Conservation (phyloP, 2,113 vertebrate species). For the Urocynchramus pylzowi region DNA sequence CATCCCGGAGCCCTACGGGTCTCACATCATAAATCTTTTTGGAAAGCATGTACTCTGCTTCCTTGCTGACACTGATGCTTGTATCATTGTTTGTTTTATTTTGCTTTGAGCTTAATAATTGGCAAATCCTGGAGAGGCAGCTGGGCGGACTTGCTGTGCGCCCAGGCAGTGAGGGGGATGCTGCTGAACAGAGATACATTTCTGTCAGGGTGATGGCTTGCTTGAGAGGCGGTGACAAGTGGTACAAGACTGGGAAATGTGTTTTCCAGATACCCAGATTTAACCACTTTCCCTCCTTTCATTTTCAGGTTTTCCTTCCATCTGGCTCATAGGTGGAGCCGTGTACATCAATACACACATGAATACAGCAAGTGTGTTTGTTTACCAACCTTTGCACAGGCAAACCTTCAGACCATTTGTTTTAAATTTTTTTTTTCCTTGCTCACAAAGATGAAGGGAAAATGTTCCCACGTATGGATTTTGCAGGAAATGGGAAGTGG, state of each 20-base stretch:
- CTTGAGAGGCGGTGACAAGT: conserved; percentile 49
- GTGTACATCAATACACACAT: background rate
- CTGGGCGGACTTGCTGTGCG: background rate
- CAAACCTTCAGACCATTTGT: background rate
- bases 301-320: background rate
- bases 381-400: background rate
- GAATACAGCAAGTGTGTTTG: background rate
- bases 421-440: background rate
- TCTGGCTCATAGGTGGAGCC: background rate
- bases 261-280: conserved; percentile 43
- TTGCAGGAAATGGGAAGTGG: conserved; percentile 57
- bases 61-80: background rate
- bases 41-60: background rate
- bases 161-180: background rate
- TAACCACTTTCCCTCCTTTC: background rate
- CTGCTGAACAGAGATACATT: background rate
- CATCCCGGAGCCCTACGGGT: background rate
- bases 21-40: background rate
- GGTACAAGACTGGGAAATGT: conserved; percentile 39
- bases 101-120: background rate
- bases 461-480: background rate
- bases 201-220: background rate
- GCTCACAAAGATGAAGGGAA: background rate
- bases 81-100: background rate
- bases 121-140: background rate